Base-by-base conservation (phyloP, 2,113 vertebrate species). In the Copsychus sechellarum region DNA sequence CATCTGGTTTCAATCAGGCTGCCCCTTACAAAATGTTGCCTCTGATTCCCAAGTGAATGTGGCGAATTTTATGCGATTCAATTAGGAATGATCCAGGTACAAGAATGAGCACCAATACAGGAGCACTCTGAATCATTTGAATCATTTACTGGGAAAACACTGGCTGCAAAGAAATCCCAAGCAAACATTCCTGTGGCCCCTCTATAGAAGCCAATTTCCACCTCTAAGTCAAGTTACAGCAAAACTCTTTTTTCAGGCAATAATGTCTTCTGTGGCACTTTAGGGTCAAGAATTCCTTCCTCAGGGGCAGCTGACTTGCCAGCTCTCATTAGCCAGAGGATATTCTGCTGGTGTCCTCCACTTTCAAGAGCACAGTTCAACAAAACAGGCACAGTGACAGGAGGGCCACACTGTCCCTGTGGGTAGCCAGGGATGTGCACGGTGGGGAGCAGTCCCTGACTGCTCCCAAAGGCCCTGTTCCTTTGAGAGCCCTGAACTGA, bases 371-470 rank as follows among this genome's bases (percentile, higher is more conserved):
- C 62, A 58, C 31, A 11, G 25, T 18, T 80, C 53, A 69, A 16
- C 34, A 45, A 18, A 54, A 22, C 47, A 67, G 53, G n/a, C 47
- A n/a, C 16, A n/a, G 66, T 24, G 74, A 34, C 22, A 65, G 38
- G 36, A 23, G 48, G 34, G 21, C 3, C 43, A 42, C 38, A 34
- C 24, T 0, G 0, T 47, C 43, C 62, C 45, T 23, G 20, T 2
- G n/a, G 36, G 18, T 12, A n/a, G 20, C 1, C 2, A 3, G 62
- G 45, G 71, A 80, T 7, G 5, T 19, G 22, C 14, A 5, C 4
- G 71, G 40, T 31, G 34, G 38, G 47, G 45, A 69, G 24, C 2
- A 12, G 18, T 5, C 40, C 23, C 18, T 22, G 33, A 11, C 43
- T 24, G 43, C 50, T 57, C 72, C 31, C 42, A 74, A 48, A 65